phyloP scores from a whole-genome alignment of 2,888 invertebrate genomes.

The Chorisops tibialis region DNA sequence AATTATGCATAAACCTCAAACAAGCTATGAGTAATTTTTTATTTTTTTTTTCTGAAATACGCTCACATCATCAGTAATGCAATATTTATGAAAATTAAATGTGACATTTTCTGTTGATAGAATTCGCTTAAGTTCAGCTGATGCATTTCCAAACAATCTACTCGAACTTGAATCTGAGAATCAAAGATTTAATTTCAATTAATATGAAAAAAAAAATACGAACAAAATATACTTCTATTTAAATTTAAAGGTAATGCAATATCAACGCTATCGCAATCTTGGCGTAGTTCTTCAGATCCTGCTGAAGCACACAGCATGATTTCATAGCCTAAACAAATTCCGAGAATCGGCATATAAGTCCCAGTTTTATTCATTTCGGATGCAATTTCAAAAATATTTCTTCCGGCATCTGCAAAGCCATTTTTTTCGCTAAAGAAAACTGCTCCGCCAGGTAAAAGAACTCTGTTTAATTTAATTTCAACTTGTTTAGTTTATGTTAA shows the following conservation, averaged over 20 bases:
- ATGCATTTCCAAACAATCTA: conserved; percentile 59
- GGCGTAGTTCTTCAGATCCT: conserved; percentile 57
- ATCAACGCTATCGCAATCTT: conserved; percentile 58
- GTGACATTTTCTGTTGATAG: conserved; percentile 63
- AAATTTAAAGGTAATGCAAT: conserved; percentile 65
- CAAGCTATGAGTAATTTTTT: too few relatives aligned
- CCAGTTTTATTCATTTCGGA: conserved; percentile 62
- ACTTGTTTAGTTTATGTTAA: neutral
- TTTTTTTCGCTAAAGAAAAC: conserved; percentile 63
- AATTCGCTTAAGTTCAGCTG: conserved; percentile 57
- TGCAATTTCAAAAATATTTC: conserved; percentile 65
- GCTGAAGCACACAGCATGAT: conserved; percentile 64
- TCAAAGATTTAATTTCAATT: too few relatives aligned
- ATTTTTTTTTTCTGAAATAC: neutral
- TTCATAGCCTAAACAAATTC: conserved; percentile 86
- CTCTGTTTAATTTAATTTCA: conserved; percentile 52
- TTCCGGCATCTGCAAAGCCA: conserved; percentile 71
- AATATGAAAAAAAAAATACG: too few relatives aligned
- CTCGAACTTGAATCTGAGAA: too few relatives aligned
- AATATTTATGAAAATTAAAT: conserved; percentile 69
- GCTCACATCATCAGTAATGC: conserved; percentile 61
- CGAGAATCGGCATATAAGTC: conserved; percentile 79
- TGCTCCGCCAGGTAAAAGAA: conserved; percentile 79
- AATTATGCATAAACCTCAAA: too few relatives aligned
- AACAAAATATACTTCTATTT: too few relatives aligned